These are phyloP conservation scores for Cnemophilus loriae DNA, from an alignment of 2,113 vertebrate genomes.

Conservation along the genomic window DNA sequence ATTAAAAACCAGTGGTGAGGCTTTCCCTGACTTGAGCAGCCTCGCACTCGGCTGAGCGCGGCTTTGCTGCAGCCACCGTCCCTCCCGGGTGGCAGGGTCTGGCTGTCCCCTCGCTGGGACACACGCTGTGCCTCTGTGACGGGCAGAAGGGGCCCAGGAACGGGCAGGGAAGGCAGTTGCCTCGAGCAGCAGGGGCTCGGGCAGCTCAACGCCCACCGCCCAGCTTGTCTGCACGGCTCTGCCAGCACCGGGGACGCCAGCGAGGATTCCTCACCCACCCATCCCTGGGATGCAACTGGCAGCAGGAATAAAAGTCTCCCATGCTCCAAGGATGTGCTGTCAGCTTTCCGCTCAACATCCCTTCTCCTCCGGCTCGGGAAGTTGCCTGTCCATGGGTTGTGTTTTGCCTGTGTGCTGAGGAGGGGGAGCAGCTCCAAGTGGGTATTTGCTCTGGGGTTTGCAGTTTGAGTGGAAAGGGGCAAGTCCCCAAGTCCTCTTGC, in stretches of 20 bases:
- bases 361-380: accelerated
- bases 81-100: neutral
- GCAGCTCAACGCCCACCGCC: neutral
- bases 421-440: neutral
- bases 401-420: neutral
- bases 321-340: neutral
- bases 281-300: accelerated
- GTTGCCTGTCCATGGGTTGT: neutral
- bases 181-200: neutral
- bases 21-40: neutral
- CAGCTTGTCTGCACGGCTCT: neutral
- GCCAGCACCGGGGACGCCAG: neutral
- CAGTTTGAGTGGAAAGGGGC: neutral
- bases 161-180: neutral
- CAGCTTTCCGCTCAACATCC: neutral
- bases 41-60: neutral
- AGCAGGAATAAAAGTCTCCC: neutral
- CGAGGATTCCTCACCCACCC: neutral
- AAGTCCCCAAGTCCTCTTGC: too few species aligned
- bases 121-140: neutral
- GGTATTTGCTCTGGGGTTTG: neutral
- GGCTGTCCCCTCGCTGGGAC: neutral
- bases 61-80: neutral
- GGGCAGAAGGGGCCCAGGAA: constrained; percentile 47
- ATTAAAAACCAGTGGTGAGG: constrained; percentile 45